Percentiles rank a stretch among this genome's conserved stretches.
Conservation (phyloP, 2,113 vertebrate species). For the Phycodurus eques region DNA sequence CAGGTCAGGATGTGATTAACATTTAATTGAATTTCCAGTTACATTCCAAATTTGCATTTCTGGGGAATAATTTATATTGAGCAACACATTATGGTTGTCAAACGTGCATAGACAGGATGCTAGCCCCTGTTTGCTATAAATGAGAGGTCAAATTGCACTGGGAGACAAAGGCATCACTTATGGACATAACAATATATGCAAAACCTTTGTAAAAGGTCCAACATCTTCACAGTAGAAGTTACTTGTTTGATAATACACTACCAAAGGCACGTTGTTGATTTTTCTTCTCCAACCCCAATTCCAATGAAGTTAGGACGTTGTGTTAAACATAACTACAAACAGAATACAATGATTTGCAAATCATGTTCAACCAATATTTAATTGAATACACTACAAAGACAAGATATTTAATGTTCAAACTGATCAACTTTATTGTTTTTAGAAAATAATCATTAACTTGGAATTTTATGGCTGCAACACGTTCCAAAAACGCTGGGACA, state of each 20-base stretch:
- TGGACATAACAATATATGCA: neutral
- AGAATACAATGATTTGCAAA: no score
- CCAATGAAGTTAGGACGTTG: no score
- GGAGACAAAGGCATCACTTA: conserved; percentile 17
- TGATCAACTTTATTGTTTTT: no score
- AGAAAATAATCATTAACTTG: no score
- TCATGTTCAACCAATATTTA: no score
- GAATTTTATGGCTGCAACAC: no score
- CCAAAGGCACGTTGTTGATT: neutral
- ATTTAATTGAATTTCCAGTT: conserved; percentile 25
- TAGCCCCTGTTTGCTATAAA: conserved; percentile 16
- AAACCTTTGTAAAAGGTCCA: neutral
- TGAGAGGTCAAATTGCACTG: conserved; percentile 1
- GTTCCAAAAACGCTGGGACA: no score
- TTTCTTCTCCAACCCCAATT: neutral
- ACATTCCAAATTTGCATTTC: conserved; percentile 14
- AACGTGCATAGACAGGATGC: conserved; percentile 17
- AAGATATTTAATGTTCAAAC: no score
- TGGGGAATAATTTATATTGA: neutral
- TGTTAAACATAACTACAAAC: no score
- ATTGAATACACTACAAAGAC: no score
- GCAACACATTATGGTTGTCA: conserved; percentile 32
- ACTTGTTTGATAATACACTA: neutral
- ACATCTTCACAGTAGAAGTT: neutral
- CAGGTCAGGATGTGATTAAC: conserved; percentile 35